phyloP scores from a whole-genome alignment of 2,888 invertebrate genomes.

The Ophioninae sp. region DNA sequence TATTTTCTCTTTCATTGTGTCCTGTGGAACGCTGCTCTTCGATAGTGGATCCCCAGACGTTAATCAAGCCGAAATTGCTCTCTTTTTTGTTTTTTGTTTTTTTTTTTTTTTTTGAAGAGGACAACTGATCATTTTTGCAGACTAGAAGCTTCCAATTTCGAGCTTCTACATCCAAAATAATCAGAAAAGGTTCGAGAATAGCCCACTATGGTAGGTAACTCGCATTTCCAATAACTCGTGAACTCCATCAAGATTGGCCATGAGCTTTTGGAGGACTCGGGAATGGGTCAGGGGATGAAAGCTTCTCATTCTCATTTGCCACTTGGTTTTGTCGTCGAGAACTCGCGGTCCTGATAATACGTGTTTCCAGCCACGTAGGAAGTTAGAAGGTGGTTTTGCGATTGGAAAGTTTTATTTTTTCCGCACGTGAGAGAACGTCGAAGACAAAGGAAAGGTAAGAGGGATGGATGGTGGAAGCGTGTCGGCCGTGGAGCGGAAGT shows the following conservation, averaged over 20 bases:
- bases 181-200: background rate
- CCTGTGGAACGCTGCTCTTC: background rate
- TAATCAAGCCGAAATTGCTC: background rate
- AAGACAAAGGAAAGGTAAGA: slow-evolving; percentile 30
- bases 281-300: slow-evolving; percentile 33
- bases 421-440: slow-evolving; percentile 32
- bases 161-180: background rate
- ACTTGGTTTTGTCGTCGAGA: slow-evolving; percentile 48
- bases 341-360: slow-evolving; percentile 41
- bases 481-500: slow-evolving; percentile 13
- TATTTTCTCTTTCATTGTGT: slow-evolving; percentile 43
- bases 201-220: too few relatives aligned
- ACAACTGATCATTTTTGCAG: background rate
- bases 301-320: slow-evolving; percentile 53
- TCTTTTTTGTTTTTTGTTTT: too few relatives aligned
- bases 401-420: slow-evolving; percentile 63
- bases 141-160: background rate
- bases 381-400: slow-evolving; percentile 51
- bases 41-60: background rate
- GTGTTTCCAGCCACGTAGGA: slow-evolving; percentile 60
- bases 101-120: background rate
- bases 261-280: slow-evolving; percentile 11
- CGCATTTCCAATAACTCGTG: too few relatives aligned
- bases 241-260: background rate
- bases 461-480: background rate